phyloP scores from a whole-genome alignment of 2,888 invertebrate genomes.

The Hemistola chrysoprasaria region DNA sequence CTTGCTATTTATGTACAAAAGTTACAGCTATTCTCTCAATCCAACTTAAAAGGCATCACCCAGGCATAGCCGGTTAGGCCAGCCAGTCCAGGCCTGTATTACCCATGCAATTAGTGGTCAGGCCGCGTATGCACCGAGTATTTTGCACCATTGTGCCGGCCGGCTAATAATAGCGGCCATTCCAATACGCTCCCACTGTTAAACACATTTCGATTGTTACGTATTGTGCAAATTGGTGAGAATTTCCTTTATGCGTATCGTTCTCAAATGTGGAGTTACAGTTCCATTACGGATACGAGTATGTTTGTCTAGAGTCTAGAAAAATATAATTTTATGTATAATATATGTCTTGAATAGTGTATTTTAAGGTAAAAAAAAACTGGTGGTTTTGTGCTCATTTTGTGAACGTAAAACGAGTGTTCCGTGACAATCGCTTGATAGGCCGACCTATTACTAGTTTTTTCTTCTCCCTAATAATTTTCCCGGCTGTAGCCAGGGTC shows the following conservation, averaged over 20 bases:
- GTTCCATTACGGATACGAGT: background rate
- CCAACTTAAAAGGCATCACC: background rate
- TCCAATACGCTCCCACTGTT: constrained; percentile 1
- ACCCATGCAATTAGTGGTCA: constrained; percentile 17
- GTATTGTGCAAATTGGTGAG: background rate
- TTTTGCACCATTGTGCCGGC: constrained; percentile 12
- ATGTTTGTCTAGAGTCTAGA: too few species aligned
- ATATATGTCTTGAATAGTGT: too few species aligned
- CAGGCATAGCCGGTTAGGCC: background rate
- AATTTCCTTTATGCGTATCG: too few species aligned
- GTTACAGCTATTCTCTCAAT: constrained; percentile 1
- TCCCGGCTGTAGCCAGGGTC: too few species aligned
- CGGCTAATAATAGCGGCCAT: constrained; percentile 8
- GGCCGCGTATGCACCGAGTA: constrained; percentile 5
- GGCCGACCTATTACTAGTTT: too few species aligned
- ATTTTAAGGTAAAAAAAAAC: too few species aligned
- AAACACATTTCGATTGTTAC: constrained; percentile 15
- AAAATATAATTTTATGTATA: too few species aligned
- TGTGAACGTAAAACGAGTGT: too few species aligned
- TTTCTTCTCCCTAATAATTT: too few species aligned
- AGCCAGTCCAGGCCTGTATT: constrained; percentile 2
- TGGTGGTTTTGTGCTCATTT: too few species aligned
- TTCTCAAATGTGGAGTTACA: too few species aligned
- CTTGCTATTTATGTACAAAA: background rate
- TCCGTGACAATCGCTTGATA: too few species aligned